Evolutionary conservation across 2,888 invertebrate genomes (phyloP).

Genomic region (Philopedon plagiatum): DNA sequence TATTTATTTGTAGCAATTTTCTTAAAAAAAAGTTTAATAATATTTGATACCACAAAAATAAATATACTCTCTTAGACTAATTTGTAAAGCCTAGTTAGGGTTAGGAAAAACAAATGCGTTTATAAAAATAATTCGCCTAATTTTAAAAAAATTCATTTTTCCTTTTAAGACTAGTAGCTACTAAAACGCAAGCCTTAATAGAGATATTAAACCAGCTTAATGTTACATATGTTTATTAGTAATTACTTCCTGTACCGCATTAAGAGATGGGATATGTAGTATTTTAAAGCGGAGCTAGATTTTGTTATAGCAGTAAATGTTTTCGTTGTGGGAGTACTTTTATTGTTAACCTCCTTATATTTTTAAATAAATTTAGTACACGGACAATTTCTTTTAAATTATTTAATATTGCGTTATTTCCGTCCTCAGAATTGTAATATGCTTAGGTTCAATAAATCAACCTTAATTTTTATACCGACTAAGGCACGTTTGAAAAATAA

Average conservation of each 20-base stretch:
- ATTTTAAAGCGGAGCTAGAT: slow-evolving; percentile 11
- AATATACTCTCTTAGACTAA: too few relatives aligned
- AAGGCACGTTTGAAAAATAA: slow-evolving; percentile 45
- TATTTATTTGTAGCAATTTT: not conserved
- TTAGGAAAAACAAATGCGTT: too few relatives aligned
- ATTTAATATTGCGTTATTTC: slow-evolving; percentile 46
- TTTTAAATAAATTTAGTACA: slow-evolving; percentile 41
- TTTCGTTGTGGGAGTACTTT: slow-evolving; percentile 33
- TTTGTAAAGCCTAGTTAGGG: too few relatives aligned
- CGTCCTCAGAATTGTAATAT: slow-evolving; percentile 35
- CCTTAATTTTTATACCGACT: slow-evolving; percentile 41
- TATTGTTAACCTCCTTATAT: slow-evolving; percentile 43
- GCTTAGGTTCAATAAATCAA: slow-evolving; percentile 43
- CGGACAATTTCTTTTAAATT: slow-evolving; percentile 46
- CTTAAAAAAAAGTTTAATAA: too few relatives aligned
- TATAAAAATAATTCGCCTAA: too few relatives aligned
- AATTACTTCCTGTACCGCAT: slow-evolving; percentile 8
- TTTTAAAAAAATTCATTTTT: too few relatives aligned
- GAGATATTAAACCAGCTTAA: not conserved
- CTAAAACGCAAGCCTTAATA: not conserved
- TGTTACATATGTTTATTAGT: slow-evolving; percentile 2
- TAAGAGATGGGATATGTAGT: slow-evolving; percentile 8
- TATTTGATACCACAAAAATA: too few relatives aligned
- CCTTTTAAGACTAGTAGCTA: too few relatives aligned
- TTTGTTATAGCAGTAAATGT: slow-evolving; percentile 4